phyloP scores from a whole-genome alignment of 2,888 invertebrate species.

The Netelia inedita region DNA sequence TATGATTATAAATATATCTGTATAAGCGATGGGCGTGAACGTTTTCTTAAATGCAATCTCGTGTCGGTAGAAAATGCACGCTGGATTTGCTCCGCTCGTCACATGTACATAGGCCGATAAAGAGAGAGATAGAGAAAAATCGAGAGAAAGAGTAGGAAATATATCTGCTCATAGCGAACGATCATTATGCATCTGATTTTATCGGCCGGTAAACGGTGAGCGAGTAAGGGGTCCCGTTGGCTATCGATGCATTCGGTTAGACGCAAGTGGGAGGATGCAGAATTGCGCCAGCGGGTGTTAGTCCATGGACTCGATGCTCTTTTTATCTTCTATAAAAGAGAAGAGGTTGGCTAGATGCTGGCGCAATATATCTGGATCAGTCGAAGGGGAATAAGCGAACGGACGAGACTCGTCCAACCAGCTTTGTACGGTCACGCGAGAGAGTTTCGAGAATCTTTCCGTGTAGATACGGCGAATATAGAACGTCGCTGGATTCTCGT shows the following conservation, averaged over 20 bases:
- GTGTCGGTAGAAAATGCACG: neutral
- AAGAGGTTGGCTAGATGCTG: constrained; percentile 71
- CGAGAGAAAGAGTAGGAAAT: neutral
- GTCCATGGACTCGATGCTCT: constrained; percentile 63
- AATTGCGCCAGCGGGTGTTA: constrained; percentile 8
- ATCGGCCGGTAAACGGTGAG: constrained; percentile 30
- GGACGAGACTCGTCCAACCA: constrained; percentile 36
- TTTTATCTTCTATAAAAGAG: constrained; percentile 82
- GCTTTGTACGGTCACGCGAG: constrained; percentile 11
- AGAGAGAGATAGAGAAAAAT: neutral
- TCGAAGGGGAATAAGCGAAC: constrained; percentile 68
- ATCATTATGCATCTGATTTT: constrained; percentile 56
- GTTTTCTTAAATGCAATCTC: neutral
- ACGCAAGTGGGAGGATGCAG: constrained; percentile 55
- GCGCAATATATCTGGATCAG: constrained; percentile 79
- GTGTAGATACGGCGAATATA: too few species aligned
- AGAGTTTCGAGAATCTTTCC: too few species aligned
- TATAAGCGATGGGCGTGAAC: constrained; percentile 35
- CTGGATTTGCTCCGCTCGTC: neutral
- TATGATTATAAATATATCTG: neutral
- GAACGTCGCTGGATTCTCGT: too few species aligned
- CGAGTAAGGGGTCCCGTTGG: constrained; percentile 32
- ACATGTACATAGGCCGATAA: neutral
- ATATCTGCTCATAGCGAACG: neutral
- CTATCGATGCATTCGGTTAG: constrained; percentile 39